These are phyloP conservation scores for Pegoplata infirma DNA, from an alignment of 2,888 invertebrate species.

Conservation along the genomic window DNA sequence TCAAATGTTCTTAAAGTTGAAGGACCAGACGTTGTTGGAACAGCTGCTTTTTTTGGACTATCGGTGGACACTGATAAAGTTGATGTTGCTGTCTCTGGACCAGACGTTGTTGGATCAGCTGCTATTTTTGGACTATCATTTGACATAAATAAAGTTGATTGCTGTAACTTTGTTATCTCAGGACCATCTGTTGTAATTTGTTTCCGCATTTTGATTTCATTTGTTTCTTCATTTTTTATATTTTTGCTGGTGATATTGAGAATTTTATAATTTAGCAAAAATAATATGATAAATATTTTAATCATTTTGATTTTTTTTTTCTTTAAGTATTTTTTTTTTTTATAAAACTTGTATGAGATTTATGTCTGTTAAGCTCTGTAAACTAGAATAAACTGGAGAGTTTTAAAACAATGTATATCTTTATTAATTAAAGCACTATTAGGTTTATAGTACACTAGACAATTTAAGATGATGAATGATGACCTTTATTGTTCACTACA, in stretches of 20 bases:
- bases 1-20: background rate
- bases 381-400: too few relatives aligned
- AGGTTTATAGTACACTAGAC: too few relatives aligned
- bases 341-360: background rate
- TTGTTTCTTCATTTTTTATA: background rate
- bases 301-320: background rate
- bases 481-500: too few relatives aligned
- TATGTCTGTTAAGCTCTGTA: too few relatives aligned
- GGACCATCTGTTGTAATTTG: background rate
- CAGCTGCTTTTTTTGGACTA: background rate
- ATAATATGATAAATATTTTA: background rate
- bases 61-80: background rate
- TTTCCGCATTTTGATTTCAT: background rate
- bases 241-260: background rate
- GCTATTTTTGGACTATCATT: background rate
- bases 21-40: background rate
- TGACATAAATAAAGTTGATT: background rate
- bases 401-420: too few relatives aligned
- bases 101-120: background rate
- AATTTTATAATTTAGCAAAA: background rate
- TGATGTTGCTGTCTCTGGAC: background rate
- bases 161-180: background rate
- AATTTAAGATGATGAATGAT: too few relatives aligned
- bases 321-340: background rate
- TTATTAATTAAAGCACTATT: too few relatives aligned